A percentile compares a stretch with the other conserved stretches of the same genome.
Evolutionary conservation across 2,888 invertebrate genomes (phyloP).

Genomic region (Euplexia lucipara): DNA sequence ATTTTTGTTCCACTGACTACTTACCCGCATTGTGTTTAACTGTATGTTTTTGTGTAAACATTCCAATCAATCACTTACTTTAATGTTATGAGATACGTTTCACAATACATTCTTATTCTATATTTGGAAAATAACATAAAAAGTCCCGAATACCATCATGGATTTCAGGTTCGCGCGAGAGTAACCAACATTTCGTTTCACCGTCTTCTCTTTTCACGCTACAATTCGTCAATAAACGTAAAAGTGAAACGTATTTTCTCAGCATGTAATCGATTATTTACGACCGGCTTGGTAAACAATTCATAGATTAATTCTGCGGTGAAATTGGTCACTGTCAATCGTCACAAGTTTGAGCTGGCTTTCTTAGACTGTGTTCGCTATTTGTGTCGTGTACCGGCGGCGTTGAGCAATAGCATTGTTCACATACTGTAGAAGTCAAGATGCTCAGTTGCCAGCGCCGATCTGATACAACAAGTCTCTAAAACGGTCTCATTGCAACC

Average conservation of each 20-base stretch:
- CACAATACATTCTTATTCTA: constrained; percentile 20
- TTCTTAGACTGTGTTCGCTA: constrained; percentile 77
- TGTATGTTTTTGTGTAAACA: constrained; percentile 36
- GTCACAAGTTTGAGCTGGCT: constrained; percentile 76
- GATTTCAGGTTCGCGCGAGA: constrained; percentile 26
- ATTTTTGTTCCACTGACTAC: constrained; percentile 43
- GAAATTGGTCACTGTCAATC: constrained; percentile 62
- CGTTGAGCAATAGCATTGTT: constrained; percentile 83
- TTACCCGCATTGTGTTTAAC: constrained; percentile 35
- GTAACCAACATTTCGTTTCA: constrained; percentile 19
- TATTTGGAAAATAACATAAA: constrained; percentile 6
- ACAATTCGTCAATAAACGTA: constrained; percentile 42
- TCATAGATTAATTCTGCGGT: constrained; percentile 57
- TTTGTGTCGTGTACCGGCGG: constrained; percentile 78
- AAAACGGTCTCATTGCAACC: constrained; percentile 83
- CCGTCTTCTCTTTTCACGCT: constrained; percentile 43
- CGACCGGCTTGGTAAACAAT: constrained; percentile 51
- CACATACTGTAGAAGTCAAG: constrained; percentile 87
- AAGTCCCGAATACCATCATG: constrained; percentile 25
- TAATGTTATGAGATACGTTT: constrained; percentile 30
- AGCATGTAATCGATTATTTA: constrained; percentile 43
- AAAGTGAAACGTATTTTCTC: constrained; percentile 59
- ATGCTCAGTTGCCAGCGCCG: constrained; percentile 82
- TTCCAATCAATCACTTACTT: constrained; percentile 36
- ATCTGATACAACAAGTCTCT: constrained; percentile 79